Evolutionary conservation across 1,140 invertebrate genomes (phyloP), one percentile per base, ranked within the genome.

Genomic region (Sitobion miscanthi): DNA sequence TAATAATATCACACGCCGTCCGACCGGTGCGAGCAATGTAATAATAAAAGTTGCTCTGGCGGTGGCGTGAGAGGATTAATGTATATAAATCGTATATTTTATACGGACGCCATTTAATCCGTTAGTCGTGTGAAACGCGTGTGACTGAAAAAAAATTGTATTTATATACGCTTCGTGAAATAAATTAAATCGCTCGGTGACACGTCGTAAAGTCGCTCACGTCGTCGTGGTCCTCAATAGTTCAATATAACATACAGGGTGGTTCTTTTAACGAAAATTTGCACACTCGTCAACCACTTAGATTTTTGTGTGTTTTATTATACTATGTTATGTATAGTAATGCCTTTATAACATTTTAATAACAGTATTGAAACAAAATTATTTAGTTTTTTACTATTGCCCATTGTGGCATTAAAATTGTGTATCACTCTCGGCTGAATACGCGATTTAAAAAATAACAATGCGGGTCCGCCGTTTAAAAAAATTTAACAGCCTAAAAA

Each of bases 151-250:
- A 45, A 47, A 86, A 86, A 86, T 45, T 47, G 47, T 86, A 86
- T 86, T 47, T 86, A 25, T 85, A 45, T 30, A 77, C n/a, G 62
- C 62, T 77, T 77, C 62, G n/a, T 77, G 62, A 77, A 86, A 45
- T 85, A 86, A 42, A 86, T 86, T 86, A 86, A 86, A 45, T 30
- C 21, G 8, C 4, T 14, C 25, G 42, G 42, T 86, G 42, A 47
- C 85, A 86, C 42, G 42, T 45, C 42, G 85, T 86, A 30, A 30
- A 86, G 23, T 47, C 85, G 85, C 47, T 11, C 85, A 30, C 4
- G 45, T 86, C 4, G 25, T 86, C 77, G 14, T 23, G n/a, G 35
- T 83, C 77, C 20, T 83, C 35, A 35, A 38, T 83, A 38, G 35
- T 83, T 83, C 21, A 83, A n/a, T 14, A 62, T 62, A 54, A 25